phyloP scores from a whole-genome alignment of 1,140 invertebrate species.

The Bombus pascuorum region DNA sequence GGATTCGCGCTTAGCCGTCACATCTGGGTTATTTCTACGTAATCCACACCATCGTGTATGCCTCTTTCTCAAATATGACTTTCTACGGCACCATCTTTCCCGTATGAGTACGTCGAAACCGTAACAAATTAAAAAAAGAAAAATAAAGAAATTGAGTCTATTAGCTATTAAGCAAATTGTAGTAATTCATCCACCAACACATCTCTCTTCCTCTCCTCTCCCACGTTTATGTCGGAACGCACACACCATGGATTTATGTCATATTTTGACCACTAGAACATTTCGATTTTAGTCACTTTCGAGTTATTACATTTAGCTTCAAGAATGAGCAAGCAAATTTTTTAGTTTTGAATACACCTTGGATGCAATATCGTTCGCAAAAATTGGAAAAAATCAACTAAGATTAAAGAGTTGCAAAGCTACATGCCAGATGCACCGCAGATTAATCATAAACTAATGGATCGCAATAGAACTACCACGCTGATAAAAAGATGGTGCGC shows the following conservation, averaged over 20 bases:
- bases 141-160: constrained; percentile 62
- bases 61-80: background rate
- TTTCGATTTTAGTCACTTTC: background rate
- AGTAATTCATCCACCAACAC: constrained; percentile 77
- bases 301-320: background rate
- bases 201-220: constrained; percentile 69
- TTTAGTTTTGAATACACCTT: background rate
- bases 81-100: background rate
- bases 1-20: constrained; percentile 39
- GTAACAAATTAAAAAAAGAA: constrained; percentile 8
- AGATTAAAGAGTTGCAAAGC: background rate
- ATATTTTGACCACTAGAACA: constrained; percentile 44
- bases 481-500: background rate
- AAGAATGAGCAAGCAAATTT: background rate
- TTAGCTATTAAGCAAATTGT: constrained; percentile 78
- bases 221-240: constrained; percentile 44
- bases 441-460: constrained; percentile 50
- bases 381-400: constrained; percentile 22
- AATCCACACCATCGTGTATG: constrained; percentile 20
- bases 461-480: constrained; percentile 4
- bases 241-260: constrained; percentile 61
- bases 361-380: background rate
- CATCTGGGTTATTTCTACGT: constrained; percentile 46
- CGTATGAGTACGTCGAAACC: background rate
- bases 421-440: constrained; percentile 37